Conservation (phyloP, 2,888 invertebrate genomes). For the Copidosoma aretas region DNA sequence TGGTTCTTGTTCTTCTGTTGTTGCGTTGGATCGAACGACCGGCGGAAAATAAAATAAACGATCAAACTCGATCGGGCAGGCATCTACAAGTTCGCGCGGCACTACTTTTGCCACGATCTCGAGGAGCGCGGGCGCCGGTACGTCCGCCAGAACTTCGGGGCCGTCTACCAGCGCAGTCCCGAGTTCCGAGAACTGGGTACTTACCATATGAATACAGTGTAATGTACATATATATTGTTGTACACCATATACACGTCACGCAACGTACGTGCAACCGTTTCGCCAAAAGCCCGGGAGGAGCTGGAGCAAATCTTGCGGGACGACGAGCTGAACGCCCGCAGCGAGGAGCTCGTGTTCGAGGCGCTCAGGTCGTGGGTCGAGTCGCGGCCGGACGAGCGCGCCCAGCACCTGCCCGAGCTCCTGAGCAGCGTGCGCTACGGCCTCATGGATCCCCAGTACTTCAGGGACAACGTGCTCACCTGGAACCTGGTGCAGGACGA, state of each 20-base stretch:
- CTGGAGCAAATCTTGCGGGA: slow-evolving; percentile 63
- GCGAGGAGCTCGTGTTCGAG: slow-evolving; percentile 78
- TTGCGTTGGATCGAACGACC: too few relatives aligned
- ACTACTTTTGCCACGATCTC: slow-evolving; percentile 74
- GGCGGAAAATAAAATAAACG: too few relatives aligned
- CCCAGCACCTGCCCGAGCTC: slow-evolving; percentile 67
- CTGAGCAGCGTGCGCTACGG: slow-evolving; percentile 73
- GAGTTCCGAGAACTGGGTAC: slow-evolving; percentile 69
- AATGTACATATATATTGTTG: too few relatives aligned
- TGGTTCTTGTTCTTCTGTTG: too few relatives aligned
- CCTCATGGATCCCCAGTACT: slow-evolving; percentile 68
- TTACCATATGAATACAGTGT: too few relatives aligned
- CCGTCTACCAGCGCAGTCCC: slow-evolving; percentile 69
- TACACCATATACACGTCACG: too few relatives aligned
- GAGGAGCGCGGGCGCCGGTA: slow-evolving; percentile 69
- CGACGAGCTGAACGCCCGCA: slow-evolving; percentile 75
- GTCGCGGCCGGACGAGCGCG: slow-evolving; percentile 66
- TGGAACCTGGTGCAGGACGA: slow-evolving; percentile 61
- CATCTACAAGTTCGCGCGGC: slow-evolving; percentile 73
- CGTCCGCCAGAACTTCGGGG: slow-evolving; percentile 68
- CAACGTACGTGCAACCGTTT: too few relatives aligned
- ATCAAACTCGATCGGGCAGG: too few relatives aligned
- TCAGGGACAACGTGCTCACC: slow-evolving; percentile 66
- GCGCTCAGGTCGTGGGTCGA: slow-evolving; percentile 77
- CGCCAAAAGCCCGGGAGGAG: slow-evolving; percentile 27